phyloP scores from a whole-genome alignment of 2,797 vertebrate species.

The Limnodromus scolopaceus region DNA sequence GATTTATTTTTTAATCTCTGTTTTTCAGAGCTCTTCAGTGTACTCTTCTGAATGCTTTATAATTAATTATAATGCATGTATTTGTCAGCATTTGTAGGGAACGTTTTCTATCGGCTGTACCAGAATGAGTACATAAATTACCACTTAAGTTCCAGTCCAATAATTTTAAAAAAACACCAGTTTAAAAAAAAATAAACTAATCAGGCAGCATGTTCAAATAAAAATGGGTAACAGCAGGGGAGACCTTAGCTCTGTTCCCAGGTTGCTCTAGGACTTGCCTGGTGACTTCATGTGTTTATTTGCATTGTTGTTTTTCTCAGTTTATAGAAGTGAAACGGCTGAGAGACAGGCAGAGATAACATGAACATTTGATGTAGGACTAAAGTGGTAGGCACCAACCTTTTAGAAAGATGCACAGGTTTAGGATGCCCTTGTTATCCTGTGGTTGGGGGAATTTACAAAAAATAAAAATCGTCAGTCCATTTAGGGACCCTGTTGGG shows the following conservation, averaged over 20 bases:
- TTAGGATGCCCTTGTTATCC: background rate
- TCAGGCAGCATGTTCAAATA: background rate
- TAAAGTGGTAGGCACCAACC: background rate
- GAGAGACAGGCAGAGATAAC: background rate
- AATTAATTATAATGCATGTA: background rate
- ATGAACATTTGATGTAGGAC: background rate
- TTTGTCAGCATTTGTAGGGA: background rate
- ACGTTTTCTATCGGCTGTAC: background rate
- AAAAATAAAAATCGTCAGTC: background rate
- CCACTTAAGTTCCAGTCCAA: background rate
- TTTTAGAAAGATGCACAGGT: background rate
- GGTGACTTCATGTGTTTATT: background rate
- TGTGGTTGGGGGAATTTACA: accelerated
- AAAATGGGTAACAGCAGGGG: background rate
- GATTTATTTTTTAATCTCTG: background rate
- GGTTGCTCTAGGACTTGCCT: background rate
- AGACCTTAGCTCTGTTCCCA: background rate
- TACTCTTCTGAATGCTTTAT: background rate
- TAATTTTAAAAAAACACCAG: background rate
- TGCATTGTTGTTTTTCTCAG: background rate
- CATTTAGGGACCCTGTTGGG: background rate
- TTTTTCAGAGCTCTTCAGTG: background rate
- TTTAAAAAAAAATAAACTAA: background rate
- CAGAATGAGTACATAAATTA: background rate
- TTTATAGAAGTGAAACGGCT: background rate